Conservation (phyloP, 2,888 invertebrate species). For the Drosophila neoperkinsi region DNA sequence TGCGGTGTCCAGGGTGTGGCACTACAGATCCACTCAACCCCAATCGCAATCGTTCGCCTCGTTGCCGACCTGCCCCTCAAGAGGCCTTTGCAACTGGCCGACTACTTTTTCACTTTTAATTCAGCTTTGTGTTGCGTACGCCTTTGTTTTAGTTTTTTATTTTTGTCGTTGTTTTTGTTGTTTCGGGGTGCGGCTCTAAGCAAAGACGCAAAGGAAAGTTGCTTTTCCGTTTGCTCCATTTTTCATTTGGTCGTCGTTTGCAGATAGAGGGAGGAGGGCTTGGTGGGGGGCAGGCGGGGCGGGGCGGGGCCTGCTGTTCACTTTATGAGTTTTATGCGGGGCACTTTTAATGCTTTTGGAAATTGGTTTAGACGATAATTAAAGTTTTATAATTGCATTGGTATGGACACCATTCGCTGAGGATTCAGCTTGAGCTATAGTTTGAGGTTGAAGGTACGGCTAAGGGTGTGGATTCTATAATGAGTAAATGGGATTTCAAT, state of each 20-base stretch:
- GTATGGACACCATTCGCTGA: background rate
- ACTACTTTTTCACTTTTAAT: conserved; percentile 64
- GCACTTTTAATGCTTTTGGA: conserved; percentile 31
- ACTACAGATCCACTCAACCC: conserved; percentile 49
- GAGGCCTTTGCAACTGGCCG: conserved; percentile 52
- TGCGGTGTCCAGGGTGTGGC: conserved; percentile 17
- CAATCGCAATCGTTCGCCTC: conserved; percentile 19
- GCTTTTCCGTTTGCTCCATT: conserved; percentile 50
- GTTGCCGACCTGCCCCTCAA: conserved; percentile 17
- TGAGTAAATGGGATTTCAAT: conserved; percentile 2
- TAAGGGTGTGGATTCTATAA: background rate
- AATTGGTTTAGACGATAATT: conserved; percentile 41
- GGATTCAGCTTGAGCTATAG: too few species aligned
- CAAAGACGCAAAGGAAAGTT: conserved; percentile 45
- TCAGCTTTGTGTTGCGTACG: conserved; percentile 40
- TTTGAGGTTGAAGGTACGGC: background rate
- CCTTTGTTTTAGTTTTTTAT: conserved; percentile 11
- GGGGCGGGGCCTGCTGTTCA: conserved; percentile 14
- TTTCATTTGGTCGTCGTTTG: conserved; percentile 13
- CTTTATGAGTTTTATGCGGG: conserved; percentile 43
- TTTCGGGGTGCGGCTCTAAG: conserved; percentile 9
- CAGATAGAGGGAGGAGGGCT: background rate
- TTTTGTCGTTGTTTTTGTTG: conserved; percentile 21
- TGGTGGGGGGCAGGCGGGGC: background rate
- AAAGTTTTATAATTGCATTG: conserved; percentile 55